These are phyloP conservation scores for Urophycis tenuis DNA, from an alignment of 2,797 vertebrate genomes.

Conservation along the genomic window DNA sequence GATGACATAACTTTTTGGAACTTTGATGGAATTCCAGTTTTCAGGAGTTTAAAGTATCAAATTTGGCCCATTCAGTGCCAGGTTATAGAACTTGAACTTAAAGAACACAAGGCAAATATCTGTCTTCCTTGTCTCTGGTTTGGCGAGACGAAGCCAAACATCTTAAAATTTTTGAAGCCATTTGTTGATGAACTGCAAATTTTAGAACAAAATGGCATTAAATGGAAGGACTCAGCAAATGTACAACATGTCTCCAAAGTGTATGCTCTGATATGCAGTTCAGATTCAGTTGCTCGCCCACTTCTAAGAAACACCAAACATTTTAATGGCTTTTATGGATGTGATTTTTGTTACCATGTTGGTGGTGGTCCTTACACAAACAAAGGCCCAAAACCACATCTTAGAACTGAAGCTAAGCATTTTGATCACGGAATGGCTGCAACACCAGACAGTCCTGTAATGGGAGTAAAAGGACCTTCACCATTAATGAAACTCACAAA, in stretches of 20 bases:
- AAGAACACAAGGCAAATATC: slow-evolving; percentile 19
- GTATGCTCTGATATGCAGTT: slow-evolving; percentile 23
- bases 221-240: not conserved
- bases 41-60: slow-evolving; percentile 21
- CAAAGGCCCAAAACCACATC: slow-evolving; percentile 12
- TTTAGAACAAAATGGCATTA: too few species aligned
- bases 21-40: slow-evolving; percentile 27
- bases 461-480: not conserved
- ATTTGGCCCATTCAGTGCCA: slow-evolving; percentile 14
- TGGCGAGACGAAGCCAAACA: slow-evolving; percentile 28
- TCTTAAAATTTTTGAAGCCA: slow-evolving; percentile 8
- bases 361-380: slow-evolving; percentile 19
- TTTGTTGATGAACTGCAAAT: slow-evolving; percentile 18
- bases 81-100: slow-evolving; percentile 21
- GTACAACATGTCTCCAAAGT: not conserved
- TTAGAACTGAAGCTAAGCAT: slow-evolving; percentile 12
- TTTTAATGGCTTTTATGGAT: slow-evolving; percentile 22
- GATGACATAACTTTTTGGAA: too few species aligned
- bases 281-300: slow-evolving; percentile 21
- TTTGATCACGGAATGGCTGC: slow-evolving; percentile 16
- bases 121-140: slow-evolving; percentile 29
- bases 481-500: not conserved
- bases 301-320: slow-evolving; percentile 22
- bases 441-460: not conserved
- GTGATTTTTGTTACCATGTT: slow-evolving; percentile 22